These are phyloP conservation scores for Heterodera carotae DNA, from an alignment of 1,140 invertebrate species.

Conservation along the genomic window DNA sequence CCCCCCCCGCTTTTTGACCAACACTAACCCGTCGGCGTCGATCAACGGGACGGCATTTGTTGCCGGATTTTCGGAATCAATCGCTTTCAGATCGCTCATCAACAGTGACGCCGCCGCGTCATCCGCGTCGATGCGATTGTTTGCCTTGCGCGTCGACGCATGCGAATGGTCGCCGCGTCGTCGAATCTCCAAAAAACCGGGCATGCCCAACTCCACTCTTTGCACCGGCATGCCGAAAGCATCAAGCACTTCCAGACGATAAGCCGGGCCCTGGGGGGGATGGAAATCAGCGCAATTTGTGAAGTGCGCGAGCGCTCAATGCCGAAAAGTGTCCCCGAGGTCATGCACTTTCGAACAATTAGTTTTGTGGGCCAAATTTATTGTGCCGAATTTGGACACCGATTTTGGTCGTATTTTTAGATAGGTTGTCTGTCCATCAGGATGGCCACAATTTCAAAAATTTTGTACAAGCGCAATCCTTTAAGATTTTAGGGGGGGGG, in stretches of 20 bases:
- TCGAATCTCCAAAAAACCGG: conserved; percentile 12
- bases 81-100: neutral
- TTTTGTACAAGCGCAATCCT: no score
- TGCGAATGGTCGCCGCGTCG: neutral
- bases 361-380: no score
- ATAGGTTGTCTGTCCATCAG: no score
- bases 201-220: conserved; percentile 8
- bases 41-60: neutral
- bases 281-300: no score
- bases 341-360: no score
- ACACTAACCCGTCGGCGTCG: neutral
- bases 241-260: conserved; percentile 3
- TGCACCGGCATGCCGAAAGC: neutral
- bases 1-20: no score
- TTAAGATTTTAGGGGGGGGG: no score
- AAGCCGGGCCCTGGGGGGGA: neutral
- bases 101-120: neutral
- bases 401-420: no score
- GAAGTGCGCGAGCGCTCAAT: no score
- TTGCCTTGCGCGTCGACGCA: neutral
- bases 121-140: neutral
- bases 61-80: neutral
- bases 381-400: no score
- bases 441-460: no score
- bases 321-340: no score